Evolutionary conservation across 1,140 invertebrate genomes (phyloP).

Genomic region (Diachasmimorpha longicaudata): DNA sequence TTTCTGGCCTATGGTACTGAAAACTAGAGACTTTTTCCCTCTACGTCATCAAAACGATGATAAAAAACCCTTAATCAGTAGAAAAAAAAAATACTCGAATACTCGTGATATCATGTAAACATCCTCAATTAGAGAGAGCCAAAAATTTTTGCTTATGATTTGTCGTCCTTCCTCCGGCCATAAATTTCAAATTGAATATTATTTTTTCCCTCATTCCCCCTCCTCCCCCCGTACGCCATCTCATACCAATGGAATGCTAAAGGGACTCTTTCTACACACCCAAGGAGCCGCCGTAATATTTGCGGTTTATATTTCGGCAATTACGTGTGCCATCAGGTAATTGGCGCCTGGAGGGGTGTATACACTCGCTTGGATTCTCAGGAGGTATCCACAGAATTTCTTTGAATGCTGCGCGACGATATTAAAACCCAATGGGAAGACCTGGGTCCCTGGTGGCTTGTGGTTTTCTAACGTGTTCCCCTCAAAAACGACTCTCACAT

Average conservation of each 20-base stretch:
- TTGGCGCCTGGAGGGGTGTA: constrained; percentile 1
- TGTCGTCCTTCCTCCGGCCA: neutral
- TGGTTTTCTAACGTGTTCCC: constrained; percentile 7
- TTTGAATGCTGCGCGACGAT: neutral
- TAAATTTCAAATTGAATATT: neutral
- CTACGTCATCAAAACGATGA: too few species aligned
- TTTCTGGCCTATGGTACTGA: too few species aligned
- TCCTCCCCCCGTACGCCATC: neutral
- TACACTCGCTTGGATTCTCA: neutral
- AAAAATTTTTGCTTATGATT: neutral
- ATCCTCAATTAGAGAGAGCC: neutral
- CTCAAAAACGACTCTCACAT: neutral
- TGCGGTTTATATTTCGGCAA: constrained; percentile 21
- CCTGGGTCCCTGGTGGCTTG: neutral
- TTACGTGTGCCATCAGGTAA: constrained; percentile 2
- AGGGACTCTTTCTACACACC: neutral
- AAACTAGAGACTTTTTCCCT: too few species aligned
- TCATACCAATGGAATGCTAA: neutral
- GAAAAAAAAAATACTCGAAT: neutral
- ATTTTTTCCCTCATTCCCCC: neutral
- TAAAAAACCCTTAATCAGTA: neutral
- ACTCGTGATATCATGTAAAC: neutral
- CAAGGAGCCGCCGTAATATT: neutral
- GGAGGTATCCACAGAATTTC: neutral
- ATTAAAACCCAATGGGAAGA: neutral